Conservation (phyloP, 2,888 invertebrate genomes). For the Tubiluchus corallicola region DNA sequence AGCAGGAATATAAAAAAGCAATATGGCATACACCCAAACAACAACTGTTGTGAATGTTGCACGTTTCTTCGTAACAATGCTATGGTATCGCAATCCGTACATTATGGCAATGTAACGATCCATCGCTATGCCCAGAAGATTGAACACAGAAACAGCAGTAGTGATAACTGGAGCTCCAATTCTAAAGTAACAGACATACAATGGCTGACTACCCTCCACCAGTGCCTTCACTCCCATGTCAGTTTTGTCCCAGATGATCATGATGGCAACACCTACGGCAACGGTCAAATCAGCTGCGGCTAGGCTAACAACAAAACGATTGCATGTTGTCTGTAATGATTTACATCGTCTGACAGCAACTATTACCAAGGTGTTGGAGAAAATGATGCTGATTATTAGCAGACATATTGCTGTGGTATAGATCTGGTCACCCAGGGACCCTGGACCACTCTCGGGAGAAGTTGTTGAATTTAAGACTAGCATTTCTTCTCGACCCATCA, state of each 20-base stretch:
- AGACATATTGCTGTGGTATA: neutral
- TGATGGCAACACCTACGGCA: neutral
- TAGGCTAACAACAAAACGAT: neutral
- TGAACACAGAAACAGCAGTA: neutral
- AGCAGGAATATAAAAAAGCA: neutral
- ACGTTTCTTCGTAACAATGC: neutral
- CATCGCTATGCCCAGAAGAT: neutral
- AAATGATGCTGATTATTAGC: neutral
- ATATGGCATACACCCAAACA: constrained; percentile 1
- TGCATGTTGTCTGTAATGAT: neutral
- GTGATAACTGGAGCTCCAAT: neutral
- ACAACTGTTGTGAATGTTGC: neutral
- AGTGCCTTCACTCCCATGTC: neutral
- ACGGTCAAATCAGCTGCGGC: neutral
- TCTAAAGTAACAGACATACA: neutral
- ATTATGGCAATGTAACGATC: neutral
- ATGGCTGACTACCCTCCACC: neutral
- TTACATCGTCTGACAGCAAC: neutral
- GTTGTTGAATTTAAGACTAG: too few relatives aligned
- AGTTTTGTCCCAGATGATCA: neutral
- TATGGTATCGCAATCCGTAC: neutral
- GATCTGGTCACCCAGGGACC: neutral
- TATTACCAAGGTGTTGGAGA: neutral
- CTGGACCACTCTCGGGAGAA: too few relatives aligned
- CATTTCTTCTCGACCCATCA: too few relatives aligned